A percentile compares a stretch with the other conserved stretches of the same genome.
Conservation (phyloP, 2,888 invertebrate species). For the Cataglyphis rosenhaueri region DNA sequence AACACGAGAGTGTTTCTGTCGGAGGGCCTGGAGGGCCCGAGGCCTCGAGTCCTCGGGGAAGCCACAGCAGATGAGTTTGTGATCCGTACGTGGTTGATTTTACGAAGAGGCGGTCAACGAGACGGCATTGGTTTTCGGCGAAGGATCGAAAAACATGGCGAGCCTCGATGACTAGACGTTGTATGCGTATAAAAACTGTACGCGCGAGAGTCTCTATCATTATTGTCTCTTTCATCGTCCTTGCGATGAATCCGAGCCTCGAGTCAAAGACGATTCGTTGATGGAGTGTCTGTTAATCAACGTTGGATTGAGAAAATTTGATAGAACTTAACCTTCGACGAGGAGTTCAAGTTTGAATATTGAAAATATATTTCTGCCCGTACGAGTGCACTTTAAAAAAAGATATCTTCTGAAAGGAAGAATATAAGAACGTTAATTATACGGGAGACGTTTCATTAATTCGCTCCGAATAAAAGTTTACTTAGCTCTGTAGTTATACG, state of each 20-base stretch:
- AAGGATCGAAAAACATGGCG: conserved; percentile 67
- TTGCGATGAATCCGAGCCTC: neutral
- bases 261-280: neutral
- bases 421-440: neutral
- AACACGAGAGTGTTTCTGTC: neutral
- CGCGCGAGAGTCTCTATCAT: conserved; percentile 18
- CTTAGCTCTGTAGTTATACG: neutral
- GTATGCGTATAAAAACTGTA: conserved; percentile 49
- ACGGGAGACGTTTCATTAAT: neutral
- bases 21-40: neutral
- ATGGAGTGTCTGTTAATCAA: neutral
- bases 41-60: conserved; percentile 3
- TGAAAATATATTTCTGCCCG: neutral
- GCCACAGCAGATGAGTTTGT: neutral
- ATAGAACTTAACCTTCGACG: conserved; percentile 9
- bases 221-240: neutral
- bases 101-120: neutral
- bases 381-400: neutral
- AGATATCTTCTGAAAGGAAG: neutral
- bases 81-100: neutral
- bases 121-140: conserved; percentile 8
- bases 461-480: neutral
- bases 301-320: neutral
- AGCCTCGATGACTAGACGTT: conserved; percentile 71
- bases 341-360: conserved; percentile 3